These are phyloP conservation scores for Clamator glandarius DNA, from an alignment of 2,797 vertebrate genomes.

Conservation along the genomic window DNA sequence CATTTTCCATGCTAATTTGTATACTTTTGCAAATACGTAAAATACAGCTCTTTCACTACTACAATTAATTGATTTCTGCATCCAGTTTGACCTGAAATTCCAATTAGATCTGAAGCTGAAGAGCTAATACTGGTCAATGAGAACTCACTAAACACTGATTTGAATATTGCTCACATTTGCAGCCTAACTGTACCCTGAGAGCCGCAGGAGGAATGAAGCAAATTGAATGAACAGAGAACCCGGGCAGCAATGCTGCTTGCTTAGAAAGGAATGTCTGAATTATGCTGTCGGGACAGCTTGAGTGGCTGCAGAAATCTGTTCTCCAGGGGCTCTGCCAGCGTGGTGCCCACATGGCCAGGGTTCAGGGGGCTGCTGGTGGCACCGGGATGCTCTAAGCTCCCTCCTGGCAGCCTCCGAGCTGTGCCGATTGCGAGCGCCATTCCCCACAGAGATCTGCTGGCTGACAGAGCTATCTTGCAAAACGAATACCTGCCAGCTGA, in stretches of 20 bases:
- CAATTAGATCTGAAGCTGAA: neutral
- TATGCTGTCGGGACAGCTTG: neutral
- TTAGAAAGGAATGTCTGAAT: neutral
- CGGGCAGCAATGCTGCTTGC: neutral
- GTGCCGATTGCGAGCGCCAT: accelerated
- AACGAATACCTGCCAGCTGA: neutral
- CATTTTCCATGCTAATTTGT: neutral
- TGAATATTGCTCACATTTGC: neutral
- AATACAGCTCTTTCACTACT: neutral
- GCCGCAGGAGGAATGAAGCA: neutral
- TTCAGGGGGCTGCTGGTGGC: neutral
- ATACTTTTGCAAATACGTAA: neutral
- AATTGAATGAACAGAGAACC: neutral
- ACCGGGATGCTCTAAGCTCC: neutral
- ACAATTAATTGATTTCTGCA: neutral
- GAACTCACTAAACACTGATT: neutral
- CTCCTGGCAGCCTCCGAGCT: neutral
- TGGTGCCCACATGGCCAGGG: neutral
- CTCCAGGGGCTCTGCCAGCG: neutral
- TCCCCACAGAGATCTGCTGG: neutral
- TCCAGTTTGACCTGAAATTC: neutral
- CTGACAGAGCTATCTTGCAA: neutral
- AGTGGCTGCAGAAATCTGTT: neutral
- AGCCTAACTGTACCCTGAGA: neutral
- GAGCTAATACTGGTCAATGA: neutral